phyloP scores from a whole-genome alignment of 2,113 vertebrate species.

The Serinus canaria region DNA sequence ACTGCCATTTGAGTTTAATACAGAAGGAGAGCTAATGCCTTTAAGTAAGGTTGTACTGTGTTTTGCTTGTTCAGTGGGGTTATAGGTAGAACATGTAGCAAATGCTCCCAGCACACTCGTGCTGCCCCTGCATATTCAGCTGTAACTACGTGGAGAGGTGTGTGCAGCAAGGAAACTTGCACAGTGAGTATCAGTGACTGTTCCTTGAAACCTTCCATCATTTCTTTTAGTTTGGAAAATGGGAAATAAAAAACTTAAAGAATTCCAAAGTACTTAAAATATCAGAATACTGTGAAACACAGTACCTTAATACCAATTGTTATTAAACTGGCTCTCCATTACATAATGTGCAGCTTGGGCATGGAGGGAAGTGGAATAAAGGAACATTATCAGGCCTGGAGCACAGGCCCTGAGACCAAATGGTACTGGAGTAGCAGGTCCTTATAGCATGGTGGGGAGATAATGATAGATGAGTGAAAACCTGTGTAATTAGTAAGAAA shows the following conservation, averaged over 20 bases:
- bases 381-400: fast-evolving
- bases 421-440: background rate
- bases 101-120: fast-evolving
- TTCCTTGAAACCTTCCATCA: background rate
- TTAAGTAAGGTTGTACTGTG: background rate
- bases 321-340: background rate
- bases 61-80: background rate
- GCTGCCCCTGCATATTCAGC: fast-evolving
- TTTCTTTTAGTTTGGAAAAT: background rate
- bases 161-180: background rate
- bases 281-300: background rate
- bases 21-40: background rate
- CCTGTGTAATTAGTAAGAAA: background rate
- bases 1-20: background rate
- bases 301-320: background rate
- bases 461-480: background rate
- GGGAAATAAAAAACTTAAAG: background rate
- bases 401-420: background rate
- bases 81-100: background rate
- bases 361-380: background rate
- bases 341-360: background rate
- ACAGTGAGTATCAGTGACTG: too few relatives aligned
- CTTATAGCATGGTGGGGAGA: background rate
- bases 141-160: background rate
- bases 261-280: background rate